Evolutionary conservation across 2,888 invertebrate genomes (phyloP).

Genomic region (Brassicogethes aeneus): DNA sequence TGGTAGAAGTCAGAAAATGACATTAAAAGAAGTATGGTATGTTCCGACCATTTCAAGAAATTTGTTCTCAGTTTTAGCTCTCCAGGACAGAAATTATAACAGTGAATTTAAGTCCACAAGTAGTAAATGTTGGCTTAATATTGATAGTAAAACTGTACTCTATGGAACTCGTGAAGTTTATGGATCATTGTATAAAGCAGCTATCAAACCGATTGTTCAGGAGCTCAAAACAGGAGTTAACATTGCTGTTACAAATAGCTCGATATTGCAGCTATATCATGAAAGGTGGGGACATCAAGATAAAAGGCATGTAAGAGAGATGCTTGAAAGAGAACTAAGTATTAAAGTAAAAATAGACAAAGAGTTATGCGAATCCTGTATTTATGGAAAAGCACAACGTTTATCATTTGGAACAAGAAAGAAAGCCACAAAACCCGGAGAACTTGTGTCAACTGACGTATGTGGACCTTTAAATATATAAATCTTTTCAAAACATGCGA

Average conservation of each 20-base stretch:
- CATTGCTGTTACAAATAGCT: slow-evolving; percentile 9
- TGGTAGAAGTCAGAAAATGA: no score
- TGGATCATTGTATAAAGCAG: slow-evolving; percentile 19
- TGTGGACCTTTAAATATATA: no score
- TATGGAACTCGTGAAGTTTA: slow-evolving; percentile 15
- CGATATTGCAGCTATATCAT: slow-evolving; percentile 16
- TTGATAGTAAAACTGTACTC: slow-evolving; percentile 10
- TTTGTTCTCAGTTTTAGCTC: slow-evolving; percentile 24
- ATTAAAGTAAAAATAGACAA: no score
- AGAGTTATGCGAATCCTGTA: no score
- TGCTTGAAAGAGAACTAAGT: no score
- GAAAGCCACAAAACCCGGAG: no score
- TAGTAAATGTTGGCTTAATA: slow-evolving; percentile 17
- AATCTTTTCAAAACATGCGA: no score
- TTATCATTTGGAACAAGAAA: no score
- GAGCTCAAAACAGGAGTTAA: slow-evolving; percentile 5
- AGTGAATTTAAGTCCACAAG: slow-evolving; percentile 17
- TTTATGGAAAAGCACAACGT: no score
- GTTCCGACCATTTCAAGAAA: slow-evolving; percentile 24
- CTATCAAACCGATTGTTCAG: slow-evolving; percentile 16
- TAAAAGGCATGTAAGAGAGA: slow-evolving; percentile 25
- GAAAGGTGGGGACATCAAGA: slow-evolving; percentile 31
- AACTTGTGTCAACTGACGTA: no score
- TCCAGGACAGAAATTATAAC: slow-evolving; percentile 16
- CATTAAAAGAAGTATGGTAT: no score